Base-by-base conservation (phyloP, 2,888 invertebrate genomes). In the Tethea ocularis region DNA sequence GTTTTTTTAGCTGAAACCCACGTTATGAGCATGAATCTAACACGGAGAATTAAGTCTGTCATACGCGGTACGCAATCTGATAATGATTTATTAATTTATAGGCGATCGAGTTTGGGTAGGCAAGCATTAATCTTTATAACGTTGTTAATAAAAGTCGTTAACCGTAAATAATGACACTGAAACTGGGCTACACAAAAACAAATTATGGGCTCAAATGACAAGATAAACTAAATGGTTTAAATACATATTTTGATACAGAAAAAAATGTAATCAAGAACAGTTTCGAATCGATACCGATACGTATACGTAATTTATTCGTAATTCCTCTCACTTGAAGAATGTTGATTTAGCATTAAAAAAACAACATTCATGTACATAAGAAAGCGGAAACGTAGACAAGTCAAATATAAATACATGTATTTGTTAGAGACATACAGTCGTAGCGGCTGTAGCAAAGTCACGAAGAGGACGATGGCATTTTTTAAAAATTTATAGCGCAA, bases 81-180 rank as follows among this genome's bases (percentile, higher is more conserved):
- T 56, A 56, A 57, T 57, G 57, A 57, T 60, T 57, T 58, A 56
- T 53, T 58, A 56, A 58, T 56, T 58, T 53, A 58, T 70, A 60
- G 61, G 54, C 64, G 60, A 69, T 75, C 64, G 64, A 68, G 66
- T 71, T 72, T 61, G 57, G 60, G 54, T 46, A 46, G 46, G 29
- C 57, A 54, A 61, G 64, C 70, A 64, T 79, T 76, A 77, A 77
- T 77, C 77, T 74, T 74, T 62, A 68, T 77, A 75, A 78, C 70
- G 69, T 72, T 67, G 74, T 75, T 79, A 78, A 78, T 79, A 77
- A 78, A 79, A 67, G 69, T 72, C 70, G 71, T 78, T 72, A 72
- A 59, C 68, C 64, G 69, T 74, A 74, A 79, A 74, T 76, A 78
- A 77, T 74, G 75, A 72, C 70, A 70, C 67, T 64, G 66, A 69